Evolutionary conservation across 2,113 vertebrate species (phyloP).

Genomic region (Pterocles gutturalis): DNA sequence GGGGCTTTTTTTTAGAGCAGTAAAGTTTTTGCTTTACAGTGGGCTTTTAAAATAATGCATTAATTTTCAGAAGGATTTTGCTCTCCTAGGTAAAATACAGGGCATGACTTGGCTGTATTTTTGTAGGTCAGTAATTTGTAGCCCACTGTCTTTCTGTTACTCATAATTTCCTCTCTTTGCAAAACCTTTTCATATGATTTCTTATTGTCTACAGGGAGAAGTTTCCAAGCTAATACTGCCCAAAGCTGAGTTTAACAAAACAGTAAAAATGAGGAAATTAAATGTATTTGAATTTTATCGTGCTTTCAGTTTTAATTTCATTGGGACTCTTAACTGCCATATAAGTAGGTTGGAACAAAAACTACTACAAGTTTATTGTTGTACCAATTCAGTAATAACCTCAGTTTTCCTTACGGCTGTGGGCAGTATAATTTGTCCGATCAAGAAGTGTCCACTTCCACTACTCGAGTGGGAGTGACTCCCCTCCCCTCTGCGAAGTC

Average conservation of each 20-base stretch:
- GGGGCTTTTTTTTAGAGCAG: neutral
- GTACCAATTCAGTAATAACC: neutral
- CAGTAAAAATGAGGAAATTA: conserved; percentile 21
- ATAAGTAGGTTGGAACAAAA: neutral
- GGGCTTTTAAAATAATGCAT: neutral
- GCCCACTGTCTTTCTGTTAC: neutral
- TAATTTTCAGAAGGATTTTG: neutral
- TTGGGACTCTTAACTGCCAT: neutral
- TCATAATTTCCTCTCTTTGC: conserved; percentile 27
- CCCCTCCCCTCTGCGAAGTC: neutral
- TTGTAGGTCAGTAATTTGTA: neutral
- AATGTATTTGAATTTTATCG: neutral
- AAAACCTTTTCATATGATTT: neutral
- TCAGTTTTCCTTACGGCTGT: neutral
- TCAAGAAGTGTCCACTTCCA: neutral
- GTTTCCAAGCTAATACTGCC: neutral
- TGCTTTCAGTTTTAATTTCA: neutral
- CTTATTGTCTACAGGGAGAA: neutral
- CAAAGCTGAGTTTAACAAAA: neutral
- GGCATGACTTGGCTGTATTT: neutral
- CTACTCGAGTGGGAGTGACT: neutral
- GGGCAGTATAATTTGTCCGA: neutral
- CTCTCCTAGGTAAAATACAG: neutral
- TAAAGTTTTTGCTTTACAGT: neutral
- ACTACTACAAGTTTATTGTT: neutral